These are phyloP conservation scores for Temnothorax longispinosus DNA, from an alignment of 1,140 invertebrate genomes.

Conservation along the genomic window DNA sequence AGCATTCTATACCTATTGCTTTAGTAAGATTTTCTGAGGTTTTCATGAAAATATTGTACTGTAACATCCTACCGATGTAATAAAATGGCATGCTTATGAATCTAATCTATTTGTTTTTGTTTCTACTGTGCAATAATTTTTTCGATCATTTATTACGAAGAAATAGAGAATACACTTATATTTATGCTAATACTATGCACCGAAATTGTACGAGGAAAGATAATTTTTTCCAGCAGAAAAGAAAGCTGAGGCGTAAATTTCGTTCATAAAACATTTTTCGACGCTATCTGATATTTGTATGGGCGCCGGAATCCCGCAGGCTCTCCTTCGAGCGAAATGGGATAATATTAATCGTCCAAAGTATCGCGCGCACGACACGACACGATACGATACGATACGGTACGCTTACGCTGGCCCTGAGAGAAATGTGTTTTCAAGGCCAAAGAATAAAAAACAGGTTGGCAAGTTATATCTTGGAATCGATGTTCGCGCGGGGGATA, in stretches of 20 bases:
- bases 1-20: background rate
- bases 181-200: background rate
- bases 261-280: slow-evolving; percentile 15
- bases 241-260: background rate
- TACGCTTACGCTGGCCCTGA: slow-evolving; percentile 9
- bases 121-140: background rate
- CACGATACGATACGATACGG: background rate
- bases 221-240: background rate
- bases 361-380: slow-evolving; percentile 28
- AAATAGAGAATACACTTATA: background rate
- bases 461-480: slow-evolving; percentile 59
- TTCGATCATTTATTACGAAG: background rate
- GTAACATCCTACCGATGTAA: background rate
- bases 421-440: slow-evolving; percentile 55
- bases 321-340: slow-evolving; percentile 9
- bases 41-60: background rate
- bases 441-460: slow-evolving; percentile 52
- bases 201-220: background rate
- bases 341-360: slow-evolving; percentile 44
- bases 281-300: slow-evolving; percentile 15
- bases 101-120: background rate
- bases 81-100: background rate
- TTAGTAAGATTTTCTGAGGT: background rate
- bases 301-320: slow-evolving; percentile 18
- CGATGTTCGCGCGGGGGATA: slow-evolving; percentile 17